A percentile compares a stretch with the other conserved stretches of the same genome.
phyloP scores from a whole-genome alignment of 2,888 invertebrate species.

The Ophonus ardosiacus region DNA sequence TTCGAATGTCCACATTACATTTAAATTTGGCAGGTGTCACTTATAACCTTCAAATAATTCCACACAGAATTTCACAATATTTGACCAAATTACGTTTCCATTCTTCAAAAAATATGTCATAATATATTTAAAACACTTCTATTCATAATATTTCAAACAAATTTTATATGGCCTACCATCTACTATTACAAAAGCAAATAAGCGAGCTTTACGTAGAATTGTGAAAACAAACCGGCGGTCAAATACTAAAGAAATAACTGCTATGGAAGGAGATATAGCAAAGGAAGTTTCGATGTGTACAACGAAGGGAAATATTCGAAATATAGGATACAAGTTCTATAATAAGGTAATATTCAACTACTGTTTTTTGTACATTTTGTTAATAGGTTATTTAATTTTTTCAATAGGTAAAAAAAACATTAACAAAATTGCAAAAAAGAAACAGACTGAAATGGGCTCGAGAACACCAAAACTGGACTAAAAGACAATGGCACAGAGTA shows the following conservation, averaged over 20 bases:
- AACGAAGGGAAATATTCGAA: not conserved
- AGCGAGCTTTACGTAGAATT: not conserved
- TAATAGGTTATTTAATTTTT: not conserved
- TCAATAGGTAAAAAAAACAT: too few species aligned
- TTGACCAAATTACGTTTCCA: too few species aligned
- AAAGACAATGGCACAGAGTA: slow-evolving; percentile 31
- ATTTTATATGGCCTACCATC: not conserved
- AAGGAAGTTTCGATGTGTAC: not conserved
- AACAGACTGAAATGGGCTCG: slow-evolving; percentile 16
- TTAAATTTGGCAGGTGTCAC: too few species aligned
- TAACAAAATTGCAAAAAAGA: too few species aligned
- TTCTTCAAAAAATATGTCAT: too few species aligned
- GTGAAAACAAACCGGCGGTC: not conserved
- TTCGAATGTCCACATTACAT: too few species aligned
- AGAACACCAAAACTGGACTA: slow-evolving; percentile 36
- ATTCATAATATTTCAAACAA: too few species aligned
- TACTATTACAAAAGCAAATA: not conserved
- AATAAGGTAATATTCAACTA: not conserved
- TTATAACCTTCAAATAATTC: too few species aligned
- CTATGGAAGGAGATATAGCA: not conserved
- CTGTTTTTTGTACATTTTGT: too few species aligned
- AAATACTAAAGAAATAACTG: not conserved
- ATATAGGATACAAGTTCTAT: not conserved
- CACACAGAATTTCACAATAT: too few species aligned
- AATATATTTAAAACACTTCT: too few species aligned